These are phyloP conservation scores for Leuctra nigra DNA, from an alignment of 2,888 invertebrate genomes.

Conservation along the genomic window DNA sequence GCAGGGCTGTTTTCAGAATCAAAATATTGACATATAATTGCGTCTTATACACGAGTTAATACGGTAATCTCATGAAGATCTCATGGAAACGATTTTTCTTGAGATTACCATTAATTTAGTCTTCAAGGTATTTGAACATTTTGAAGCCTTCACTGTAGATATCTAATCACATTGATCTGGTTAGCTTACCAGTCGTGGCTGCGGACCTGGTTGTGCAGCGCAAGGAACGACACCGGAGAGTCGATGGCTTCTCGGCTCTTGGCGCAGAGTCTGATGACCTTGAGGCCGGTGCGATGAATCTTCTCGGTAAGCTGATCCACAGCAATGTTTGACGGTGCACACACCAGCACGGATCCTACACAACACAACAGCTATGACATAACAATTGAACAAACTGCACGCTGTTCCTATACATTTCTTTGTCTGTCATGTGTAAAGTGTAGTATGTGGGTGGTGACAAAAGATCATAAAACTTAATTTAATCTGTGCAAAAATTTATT, in stretches of 20 bases:
- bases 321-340: slow-evolving; percentile 98
- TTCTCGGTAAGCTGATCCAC: slow-evolving; percentile 99
- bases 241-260: slow-evolving; percentile 98
- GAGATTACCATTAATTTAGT: too few relatives aligned
- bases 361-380: neutral
- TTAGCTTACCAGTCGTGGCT: slow-evolving; percentile 72
- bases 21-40: too few relatives aligned
- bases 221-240: slow-evolving; percentile 93
- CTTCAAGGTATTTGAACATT: too few relatives aligned
- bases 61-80: too few relatives aligned
- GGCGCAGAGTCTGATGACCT: slow-evolving; percentile 89
- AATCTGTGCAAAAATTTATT: too few relatives aligned
- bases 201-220: slow-evolving; percentile 94
- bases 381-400: slow-evolving; percentile 41
- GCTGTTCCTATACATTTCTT: neutral
- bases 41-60: too few relatives aligned
- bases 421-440: too few relatives aligned
- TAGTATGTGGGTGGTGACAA: too few relatives aligned
- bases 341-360: slow-evolving; percentile 70
- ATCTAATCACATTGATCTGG: neutral
- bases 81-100: too few relatives aligned
- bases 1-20: too few relatives aligned
- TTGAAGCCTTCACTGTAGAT: slow-evolving; percentile 4
- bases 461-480: too few relatives aligned
- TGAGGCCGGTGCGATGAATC: slow-evolving; percentile 94